Base-by-base conservation (phyloP, 2,888 invertebrate genomes). In the Pachydiplax longipennis region DNA sequence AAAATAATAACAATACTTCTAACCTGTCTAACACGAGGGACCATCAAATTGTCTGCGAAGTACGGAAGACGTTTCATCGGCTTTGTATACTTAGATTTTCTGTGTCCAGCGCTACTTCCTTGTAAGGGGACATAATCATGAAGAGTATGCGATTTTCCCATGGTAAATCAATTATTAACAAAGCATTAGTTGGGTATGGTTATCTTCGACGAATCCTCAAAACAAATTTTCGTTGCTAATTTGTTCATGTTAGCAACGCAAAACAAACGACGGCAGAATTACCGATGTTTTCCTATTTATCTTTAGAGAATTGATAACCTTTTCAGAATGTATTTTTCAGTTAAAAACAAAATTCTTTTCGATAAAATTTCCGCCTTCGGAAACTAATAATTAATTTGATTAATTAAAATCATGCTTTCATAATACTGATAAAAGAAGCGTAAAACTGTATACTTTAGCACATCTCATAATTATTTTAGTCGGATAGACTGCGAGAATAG, bases 1-100 rank as follows among this genome's bases (percentile, higher is more conserved):
- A 58, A 61, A 65, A 6, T 37, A n/a, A 87, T 40, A 40, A 53
- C 82, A 83, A 18, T 87, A 4, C 22, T 87, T 87, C 61, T 12
- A 65, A 61, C 95, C 94, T 94, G 94, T 93, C 95, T 94, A 40
- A 95, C 95, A 58, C 95, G 93, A n/a, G 94, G 94, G 91, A 95
- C 94, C 87, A 95, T 93, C 81, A 94, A 93, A 10, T 94, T 94
- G 93, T 95, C 95, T 5, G 93, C 93, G 5, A 93, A 92, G 73
- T 92, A 92, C 13, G 92, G 92, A 91, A 90, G 91, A 90, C 83
- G 91, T 91, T 53, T 92, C 87, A 87, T 87, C 15, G 87, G 87
- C 37, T 87, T 87, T 61, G 61, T n/a, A 37, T 87, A 87, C 61
- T 87, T 87, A 61, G 87, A 37, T 87, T 87, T 87, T 37, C 87